Conservation (phyloP, 2,797 vertebrate species). For the Tenualosa ilisha region DNA sequence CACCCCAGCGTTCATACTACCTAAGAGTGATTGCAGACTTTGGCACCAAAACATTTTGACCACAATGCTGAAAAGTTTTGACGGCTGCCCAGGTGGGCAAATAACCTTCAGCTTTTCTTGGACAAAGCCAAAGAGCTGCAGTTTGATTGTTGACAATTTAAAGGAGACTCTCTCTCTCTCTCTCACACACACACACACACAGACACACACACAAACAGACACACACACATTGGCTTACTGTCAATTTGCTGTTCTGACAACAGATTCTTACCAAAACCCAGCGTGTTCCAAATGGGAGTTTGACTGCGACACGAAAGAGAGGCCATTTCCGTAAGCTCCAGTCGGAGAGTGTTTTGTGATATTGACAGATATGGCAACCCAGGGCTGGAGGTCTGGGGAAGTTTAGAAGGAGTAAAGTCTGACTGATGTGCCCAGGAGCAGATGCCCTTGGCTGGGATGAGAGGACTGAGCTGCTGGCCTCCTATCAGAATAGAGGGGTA, state of each 20-base stretch:
- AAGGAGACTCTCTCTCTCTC: neutral
- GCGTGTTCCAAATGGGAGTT: neutral
- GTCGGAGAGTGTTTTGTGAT: slow-evolving; percentile 4
- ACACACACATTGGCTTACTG: neutral
- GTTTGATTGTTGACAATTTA: slow-evolving; percentile 9
- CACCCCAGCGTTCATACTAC: neutral
- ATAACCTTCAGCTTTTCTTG: slow-evolving; percentile 13
- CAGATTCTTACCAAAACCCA: slow-evolving; percentile 2
- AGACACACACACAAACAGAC: neutral
- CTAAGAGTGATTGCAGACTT: slow-evolving; percentile 1
- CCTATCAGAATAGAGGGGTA: neutral
- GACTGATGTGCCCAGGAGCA: neutral
- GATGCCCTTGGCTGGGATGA: neutral
- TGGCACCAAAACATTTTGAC: neutral
- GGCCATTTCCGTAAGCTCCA: neutral
- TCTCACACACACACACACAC: neutral
- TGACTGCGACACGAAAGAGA: neutral
- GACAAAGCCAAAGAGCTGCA: neutral
- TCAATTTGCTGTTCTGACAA: slow-evolving; percentile 15
- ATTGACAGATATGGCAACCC: neutral
- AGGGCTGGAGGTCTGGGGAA: neutral
- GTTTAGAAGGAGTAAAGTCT: neutral
- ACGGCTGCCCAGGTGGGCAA: slow-evolving; percentile 13
- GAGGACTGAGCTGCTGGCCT: neutral
- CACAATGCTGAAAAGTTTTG: slow-evolving; percentile 13